Base-by-base conservation (phyloP, 2,797 vertebrate genomes). In the Hylomyscus alleni region DNA sequence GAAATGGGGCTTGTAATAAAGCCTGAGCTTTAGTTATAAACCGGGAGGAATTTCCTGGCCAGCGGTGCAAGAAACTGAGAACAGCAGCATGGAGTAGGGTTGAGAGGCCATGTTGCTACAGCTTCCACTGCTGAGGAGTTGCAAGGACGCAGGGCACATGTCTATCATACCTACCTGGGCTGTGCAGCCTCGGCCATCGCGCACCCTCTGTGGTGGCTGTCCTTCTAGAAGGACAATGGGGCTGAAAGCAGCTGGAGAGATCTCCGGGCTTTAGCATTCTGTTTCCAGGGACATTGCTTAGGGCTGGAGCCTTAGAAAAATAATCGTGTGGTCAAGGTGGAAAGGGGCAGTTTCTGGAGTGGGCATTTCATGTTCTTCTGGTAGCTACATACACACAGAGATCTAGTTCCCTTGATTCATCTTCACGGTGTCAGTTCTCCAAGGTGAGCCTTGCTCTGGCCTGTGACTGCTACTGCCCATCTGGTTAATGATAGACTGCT, bases 31-130 rank as follows among this genome's bases (percentile, higher is more conserved):
- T 90, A 62, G 69, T 92, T 95, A 94, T 40, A 62, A 75, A 93
- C 22, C 24, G 80, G 86, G 92, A 83, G 89, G 91, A 54, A 82
- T 93, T 92, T 95, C 92, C 77, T 67, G 88, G 65, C 34, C 12
- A 1, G 54, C 40, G 44, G 60, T 0, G 0, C 13, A 44, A 76
- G 94, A 91, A 87, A 81, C 69, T n/a, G 47, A 37, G 60, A 58
- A 87, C 6, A 37, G 47, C 80, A 65, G 20, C 40, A 4, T 2
- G 12, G 47, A 65, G 69, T 34, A 34, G 81, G 69, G 62, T 8
- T 8, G 34, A 83, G 50, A 85, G 86, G 77, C 54, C 3, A 0
- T 1, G 34, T 40, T 3, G 10, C 47, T 52, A 6, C 50, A 6
- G 20, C 34, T 37, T 62, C 44, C 5, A 26, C 47, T 52, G 17